Evolutionary conservation across 1,140 invertebrate genomes (phyloP).

Genomic region (Himalopsyche phryganea): DNA sequence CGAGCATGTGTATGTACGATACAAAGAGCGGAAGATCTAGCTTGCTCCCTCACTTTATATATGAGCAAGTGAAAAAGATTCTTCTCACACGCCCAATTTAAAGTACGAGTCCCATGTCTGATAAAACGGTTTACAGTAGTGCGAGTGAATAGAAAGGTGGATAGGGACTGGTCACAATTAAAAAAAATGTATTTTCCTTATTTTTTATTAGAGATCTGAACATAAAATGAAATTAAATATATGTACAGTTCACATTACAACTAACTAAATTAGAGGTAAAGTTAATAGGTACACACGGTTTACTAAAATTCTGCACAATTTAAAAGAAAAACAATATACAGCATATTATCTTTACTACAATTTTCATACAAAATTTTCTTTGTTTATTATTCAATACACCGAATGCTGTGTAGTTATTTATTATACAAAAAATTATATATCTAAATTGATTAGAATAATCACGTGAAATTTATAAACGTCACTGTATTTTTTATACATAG

Average conservation of each 20-base stretch:
- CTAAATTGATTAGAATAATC: constrained; percentile 34
- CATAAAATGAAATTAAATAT: constrained; percentile 36
- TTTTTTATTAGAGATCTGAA: constrained; percentile 36
- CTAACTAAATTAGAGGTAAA: constrained; percentile 35
- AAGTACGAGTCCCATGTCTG: no score
- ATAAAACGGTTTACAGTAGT: no score
- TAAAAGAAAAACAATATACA: constrained; percentile 13
- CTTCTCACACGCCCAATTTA: no score
- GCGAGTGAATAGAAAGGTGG: no score
- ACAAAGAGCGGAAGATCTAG: no score
- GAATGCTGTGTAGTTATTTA: constrained; percentile 5
- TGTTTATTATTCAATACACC: constrained; percentile 2
- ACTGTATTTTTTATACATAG: constrained; percentile 6
- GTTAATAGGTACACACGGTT: constrained; percentile 33
- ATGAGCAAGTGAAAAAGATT: no score
- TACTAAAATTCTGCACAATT: constrained; percentile 20
- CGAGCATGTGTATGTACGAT: no score
- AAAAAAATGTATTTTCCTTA: constrained; percentile 24
- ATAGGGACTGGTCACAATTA: not conserved
- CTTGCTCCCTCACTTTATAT: no score
- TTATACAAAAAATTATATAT: constrained; percentile 24
- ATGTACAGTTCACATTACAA: constrained; percentile 35
- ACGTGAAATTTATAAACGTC: constrained; percentile 19
- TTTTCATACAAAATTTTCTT: constrained; percentile 21
- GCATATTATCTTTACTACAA: constrained; percentile 4